Percentiles rank a stretch among this genome's conserved stretches.
phyloP scores from a whole-genome alignment of 2,113 vertebrate genomes.

The Tragelaphus imberbis region DNA sequence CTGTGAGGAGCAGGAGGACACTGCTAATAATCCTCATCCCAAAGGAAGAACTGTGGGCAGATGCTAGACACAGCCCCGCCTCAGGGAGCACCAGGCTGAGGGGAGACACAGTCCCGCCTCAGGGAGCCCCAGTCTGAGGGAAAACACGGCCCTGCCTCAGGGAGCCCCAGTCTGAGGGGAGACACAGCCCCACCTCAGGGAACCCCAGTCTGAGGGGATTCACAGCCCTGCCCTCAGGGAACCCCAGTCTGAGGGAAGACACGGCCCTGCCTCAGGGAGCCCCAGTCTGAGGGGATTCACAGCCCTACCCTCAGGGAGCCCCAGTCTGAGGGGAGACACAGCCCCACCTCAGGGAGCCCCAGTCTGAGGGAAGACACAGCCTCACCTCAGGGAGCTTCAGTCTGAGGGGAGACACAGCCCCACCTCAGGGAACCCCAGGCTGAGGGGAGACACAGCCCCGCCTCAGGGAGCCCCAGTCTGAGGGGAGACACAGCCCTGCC shows the following conservation, averaged over 20 bases:
- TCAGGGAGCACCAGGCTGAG: background rate
- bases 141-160: rapidly evolving
- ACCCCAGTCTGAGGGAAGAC: background rate
- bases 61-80: background rate
- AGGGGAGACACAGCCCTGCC: background rate
- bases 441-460: background rate
- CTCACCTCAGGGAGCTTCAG: background rate
- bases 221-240: background rate
- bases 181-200: rapidly evolving
- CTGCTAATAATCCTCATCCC: background rate
- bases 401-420: background rate
- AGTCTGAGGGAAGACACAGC: background rate
- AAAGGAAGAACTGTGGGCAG: background rate
- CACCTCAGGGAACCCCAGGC: background rate
- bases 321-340: background rate
- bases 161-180: background rate
- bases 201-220: background rate
- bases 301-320: background rate
- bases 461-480: background rate
- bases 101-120: rapidly evolving
- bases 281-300: background rate
- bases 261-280: background rate
- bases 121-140: background rate
- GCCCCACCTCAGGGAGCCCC: background rate
- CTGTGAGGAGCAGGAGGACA: background rate